Evolutionary conservation across 2,113 vertebrate genomes (phyloP), one percentile per base, ranked within the genome.

Genomic region (Nanorana parkeri): DNA sequence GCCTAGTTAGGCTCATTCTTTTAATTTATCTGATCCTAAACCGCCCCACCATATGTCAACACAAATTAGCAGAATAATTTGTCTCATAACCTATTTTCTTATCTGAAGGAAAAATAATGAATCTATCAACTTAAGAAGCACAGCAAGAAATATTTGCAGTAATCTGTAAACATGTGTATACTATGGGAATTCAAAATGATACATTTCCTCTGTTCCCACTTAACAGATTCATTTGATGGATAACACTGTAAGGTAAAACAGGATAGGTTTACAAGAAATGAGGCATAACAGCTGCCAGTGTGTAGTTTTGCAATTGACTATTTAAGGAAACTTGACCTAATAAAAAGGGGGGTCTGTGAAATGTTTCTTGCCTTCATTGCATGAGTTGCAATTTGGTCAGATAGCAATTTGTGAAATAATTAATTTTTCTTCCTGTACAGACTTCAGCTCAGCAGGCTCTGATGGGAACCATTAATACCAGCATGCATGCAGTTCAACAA

Each of bases 391-490:
- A 13, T 47, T 47, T 47, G 41, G 41, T 47, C 13, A 47, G 41
- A 47, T 15, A 1, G 13, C 41, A 47, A 47, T 47, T 13, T 47
- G 41, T 47, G 41, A 11, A 47, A 13, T 8, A 47, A 63, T 71
- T n/a, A n/a, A 72, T 52, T 24, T 80, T 26, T 51, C 16, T 23
- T 63, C 24, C 16, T 28, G 85, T 84, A 58, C 92, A 99, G 98
- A 99, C 96, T 64, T 95, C 96, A 1, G 97, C 98, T 64, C 98
- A 99, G 92, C 97, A 99, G 88, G 98, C 97, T 29, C 90, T 99
- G 64, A 98, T 99, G 97, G 98, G 98, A 1, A 99, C 98, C 77
- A 99, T 99, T 88, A 99, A 96, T 88, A 98, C 95, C 58, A 99
- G 98, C 68, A 98, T 98, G 96, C 96, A 99, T 0, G 96, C 98